Evolutionary conservation across 1,140 invertebrate species (phyloP).

Genomic region (Aphis craccivora): DNA sequence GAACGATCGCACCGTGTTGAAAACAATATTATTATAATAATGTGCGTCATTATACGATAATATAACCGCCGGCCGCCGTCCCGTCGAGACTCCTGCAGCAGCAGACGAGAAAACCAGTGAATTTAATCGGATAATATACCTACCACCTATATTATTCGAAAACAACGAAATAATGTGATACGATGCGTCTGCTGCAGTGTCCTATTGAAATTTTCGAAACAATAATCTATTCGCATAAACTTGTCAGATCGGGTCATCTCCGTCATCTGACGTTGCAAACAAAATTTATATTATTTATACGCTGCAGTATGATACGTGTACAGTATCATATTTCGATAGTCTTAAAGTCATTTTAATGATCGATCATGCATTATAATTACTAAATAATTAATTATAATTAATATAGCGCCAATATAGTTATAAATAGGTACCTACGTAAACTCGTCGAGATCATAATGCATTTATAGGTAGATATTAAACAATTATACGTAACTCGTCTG

Average conservation of each 20-base stretch:
- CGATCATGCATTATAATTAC: neutral
- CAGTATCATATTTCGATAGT: neutral
- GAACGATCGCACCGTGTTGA: neutral
- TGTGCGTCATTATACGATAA: neutral
- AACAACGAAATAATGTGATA: neutral
- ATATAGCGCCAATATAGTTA: no score
- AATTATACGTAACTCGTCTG: neutral
- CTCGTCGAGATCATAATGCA: neutral
- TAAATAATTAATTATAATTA: neutral
- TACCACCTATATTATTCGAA: neutral
- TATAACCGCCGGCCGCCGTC: neutral
- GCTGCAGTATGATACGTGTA: neutral
- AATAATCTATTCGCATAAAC: constrained; percentile 2
- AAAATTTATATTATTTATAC: neutral
- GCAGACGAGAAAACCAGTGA: neutral
- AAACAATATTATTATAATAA: neutral
- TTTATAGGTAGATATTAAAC: no score
- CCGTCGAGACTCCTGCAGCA: neutral
- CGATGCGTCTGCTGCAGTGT: neutral
- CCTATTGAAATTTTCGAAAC: constrained; percentile 2
- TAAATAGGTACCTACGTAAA: no score
- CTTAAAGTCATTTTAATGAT: neutral
- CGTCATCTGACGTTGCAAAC: neutral
- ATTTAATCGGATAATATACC: constrained; percentile 27
- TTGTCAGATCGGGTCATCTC: constrained; percentile 38